A percentile compares a stretch with the other conserved stretches of the same genome.
Evolutionary conservation across 2,113 vertebrate species (phyloP).

Genomic region (Lepus europaeus): DNA sequence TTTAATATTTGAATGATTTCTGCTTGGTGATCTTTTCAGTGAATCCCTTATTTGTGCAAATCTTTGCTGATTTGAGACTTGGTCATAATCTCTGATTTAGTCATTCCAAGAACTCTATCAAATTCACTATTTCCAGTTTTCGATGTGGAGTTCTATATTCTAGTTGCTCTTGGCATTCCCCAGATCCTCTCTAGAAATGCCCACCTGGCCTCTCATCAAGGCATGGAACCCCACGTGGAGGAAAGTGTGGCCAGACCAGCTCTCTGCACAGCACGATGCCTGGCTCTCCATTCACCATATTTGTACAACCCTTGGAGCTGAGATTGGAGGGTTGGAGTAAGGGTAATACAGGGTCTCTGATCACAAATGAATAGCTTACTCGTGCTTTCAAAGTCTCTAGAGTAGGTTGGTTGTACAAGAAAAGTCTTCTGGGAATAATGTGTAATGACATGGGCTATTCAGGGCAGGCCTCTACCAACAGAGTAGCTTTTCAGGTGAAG

Average conservation of each 20-base stretch:
- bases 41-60: neutral
- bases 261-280: neutral
- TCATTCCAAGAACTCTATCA: slow-evolving; percentile 10
- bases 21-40: neutral
- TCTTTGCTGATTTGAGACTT: slow-evolving; percentile 35
- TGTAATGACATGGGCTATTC: neutral
- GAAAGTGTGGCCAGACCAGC: slow-evolving; percentile 1
- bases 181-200: neutral
- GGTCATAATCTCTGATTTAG: slow-evolving; percentile 44
- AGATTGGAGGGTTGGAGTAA: slow-evolving; percentile 2
- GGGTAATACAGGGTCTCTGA: neutral
- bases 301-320: slow-evolving; percentile 6
- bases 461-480: neutral
- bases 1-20: neutral
- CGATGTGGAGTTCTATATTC: slow-evolving; percentile 40
- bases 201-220: neutral
- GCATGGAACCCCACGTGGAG: neutral
- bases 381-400: neutral
- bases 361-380: neutral
- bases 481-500: neutral
- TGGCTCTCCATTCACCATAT: neutral
- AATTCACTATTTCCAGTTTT: slow-evolving; percentile 50
- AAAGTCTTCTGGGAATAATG: neutral
- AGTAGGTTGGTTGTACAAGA: neutral
- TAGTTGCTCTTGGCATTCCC: neutral